Percentiles rank a stretch among this genome's conserved stretches.
Conservation (phyloP, 1,140 invertebrate species). For the Drosophila orena region DNA sequence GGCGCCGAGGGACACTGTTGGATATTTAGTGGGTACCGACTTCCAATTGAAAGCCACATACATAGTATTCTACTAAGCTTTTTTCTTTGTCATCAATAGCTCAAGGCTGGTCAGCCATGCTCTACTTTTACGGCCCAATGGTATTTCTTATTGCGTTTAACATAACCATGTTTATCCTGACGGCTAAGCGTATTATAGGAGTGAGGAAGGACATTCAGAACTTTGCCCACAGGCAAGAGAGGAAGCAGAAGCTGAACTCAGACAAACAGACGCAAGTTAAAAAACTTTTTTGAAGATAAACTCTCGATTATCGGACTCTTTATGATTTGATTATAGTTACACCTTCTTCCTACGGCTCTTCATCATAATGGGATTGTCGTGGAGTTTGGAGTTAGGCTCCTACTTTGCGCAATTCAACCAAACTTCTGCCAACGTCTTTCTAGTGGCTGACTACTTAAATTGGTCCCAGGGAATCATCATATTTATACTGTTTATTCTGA, state of each 20-base stretch:
- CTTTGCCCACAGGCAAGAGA: constrained; percentile 14
- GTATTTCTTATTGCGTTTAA: constrained; percentile 89
- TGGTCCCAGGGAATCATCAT: constrained; percentile 86
- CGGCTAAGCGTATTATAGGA: constrained; percentile 86
- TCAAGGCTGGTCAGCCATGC: constrained; percentile 83
- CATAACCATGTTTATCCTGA: constrained; percentile 89
- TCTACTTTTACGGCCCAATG: constrained; percentile 92
- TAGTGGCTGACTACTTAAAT: constrained; percentile 85
- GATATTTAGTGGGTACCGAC: constrained; percentile 86
- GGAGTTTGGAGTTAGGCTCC: constrained; percentile 88
- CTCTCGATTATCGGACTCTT: too few relatives aligned
- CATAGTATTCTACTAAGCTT: too few relatives aligned
- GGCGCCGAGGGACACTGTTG: constrained; percentile 86
- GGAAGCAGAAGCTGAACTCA: constrained; percentile 22
- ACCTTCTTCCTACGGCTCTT: constrained; percentile 89
- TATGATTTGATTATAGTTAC: constrained; percentile 85
- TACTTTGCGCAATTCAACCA: constrained; percentile 21
- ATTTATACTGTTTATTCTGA: constrained; percentile 87
- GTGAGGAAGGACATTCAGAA: constrained; percentile 84
- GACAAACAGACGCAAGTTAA: constrained; percentile 48
- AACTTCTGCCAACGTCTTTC: constrained; percentile 83
- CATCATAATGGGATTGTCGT: constrained; percentile 90
- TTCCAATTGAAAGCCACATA: too few relatives aligned
- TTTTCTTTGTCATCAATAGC: constrained; percentile 13
- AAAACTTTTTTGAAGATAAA: too few relatives aligned